These are phyloP conservation scores for Xestia ashworthii DNA, from an alignment of 2,888 invertebrate genomes.

Conservation along the genomic window DNA sequence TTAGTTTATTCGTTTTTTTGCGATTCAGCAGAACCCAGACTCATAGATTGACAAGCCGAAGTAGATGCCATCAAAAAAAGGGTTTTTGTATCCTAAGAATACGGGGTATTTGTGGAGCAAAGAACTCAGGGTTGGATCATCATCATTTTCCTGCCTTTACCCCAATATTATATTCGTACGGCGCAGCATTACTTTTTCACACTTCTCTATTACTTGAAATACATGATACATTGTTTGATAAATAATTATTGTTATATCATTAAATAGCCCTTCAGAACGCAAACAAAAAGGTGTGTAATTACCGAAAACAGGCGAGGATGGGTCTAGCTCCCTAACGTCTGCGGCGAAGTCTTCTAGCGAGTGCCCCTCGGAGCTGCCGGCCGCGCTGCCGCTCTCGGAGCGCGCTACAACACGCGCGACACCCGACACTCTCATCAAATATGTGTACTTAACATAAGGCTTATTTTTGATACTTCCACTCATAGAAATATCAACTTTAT, in stretches of 20 bases:
- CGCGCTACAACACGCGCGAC: constrained; percentile 81
- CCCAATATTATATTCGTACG: not conserved
- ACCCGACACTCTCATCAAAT: not conserved
- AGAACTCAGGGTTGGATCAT: not conserved
- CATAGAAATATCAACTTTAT: not conserved
- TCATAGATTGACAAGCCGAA: too few species aligned
- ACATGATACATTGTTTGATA: not conserved
- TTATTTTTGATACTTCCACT: not conserved
- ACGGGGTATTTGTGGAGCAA: not conserved
- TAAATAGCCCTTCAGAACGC: constrained; percentile 68
- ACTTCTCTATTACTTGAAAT: not conserved
- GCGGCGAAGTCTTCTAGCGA: constrained; percentile 88
- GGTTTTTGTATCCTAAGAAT: not conserved
- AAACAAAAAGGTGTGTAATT: constrained; percentile 78
- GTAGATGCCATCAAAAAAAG: not conserved
- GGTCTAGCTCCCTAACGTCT: constrained; percentile 88
- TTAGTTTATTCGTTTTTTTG: too few species aligned
- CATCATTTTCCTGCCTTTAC: not conserved
- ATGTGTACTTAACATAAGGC: not conserved
- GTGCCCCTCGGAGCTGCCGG: constrained; percentile 80
- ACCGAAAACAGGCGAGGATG: constrained; percentile 89
- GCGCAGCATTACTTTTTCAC: not conserved
- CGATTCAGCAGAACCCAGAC: too few species aligned
- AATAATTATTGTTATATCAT: constrained; percentile 13
- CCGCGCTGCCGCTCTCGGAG: constrained; percentile 86